Percentiles rank a stretch among this genome's conserved stretches.
These are phyloP conservation scores for Eulemur albifrons DNA, from an alignment of 2,797 vertebrate species.

Conservation along the genomic window DNA sequence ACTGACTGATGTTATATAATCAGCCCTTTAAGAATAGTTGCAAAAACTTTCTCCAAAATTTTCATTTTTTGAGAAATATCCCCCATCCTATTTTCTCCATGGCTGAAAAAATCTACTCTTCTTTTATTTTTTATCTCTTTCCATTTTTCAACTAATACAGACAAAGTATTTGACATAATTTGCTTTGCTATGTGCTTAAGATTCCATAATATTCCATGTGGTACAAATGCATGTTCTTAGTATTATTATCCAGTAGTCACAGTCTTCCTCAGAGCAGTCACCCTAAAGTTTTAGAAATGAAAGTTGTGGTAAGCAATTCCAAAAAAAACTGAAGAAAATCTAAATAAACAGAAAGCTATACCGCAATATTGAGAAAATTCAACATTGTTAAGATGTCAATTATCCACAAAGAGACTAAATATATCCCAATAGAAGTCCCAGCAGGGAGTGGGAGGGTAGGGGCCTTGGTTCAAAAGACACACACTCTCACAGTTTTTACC, in stretches of 20 bases:
- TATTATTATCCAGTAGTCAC: background rate
- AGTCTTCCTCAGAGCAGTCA: background rate
- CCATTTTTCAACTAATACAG: background rate
- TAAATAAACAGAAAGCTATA: background rate
- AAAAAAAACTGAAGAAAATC: background rate
- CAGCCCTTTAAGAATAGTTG: background rate
- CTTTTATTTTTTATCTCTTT: background rate
- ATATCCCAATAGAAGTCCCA: background rate
- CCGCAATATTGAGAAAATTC: background rate
- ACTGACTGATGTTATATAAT: background rate
- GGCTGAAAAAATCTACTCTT: background rate
- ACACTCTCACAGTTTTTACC: background rate
- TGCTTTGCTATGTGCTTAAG: background rate
- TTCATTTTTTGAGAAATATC: background rate
- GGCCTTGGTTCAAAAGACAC: background rate
- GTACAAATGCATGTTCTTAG: background rate
- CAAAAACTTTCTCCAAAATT: background rate
- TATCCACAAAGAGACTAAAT: background rate
- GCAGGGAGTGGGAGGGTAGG: background rate
- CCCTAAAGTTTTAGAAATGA: background rate
- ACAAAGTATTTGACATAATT: background rate
- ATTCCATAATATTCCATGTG: background rate
- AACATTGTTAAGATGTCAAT: background rate
- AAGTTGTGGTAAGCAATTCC: background rate
- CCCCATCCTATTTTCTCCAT: background rate